phyloP scores from a whole-genome alignment of 1,140 invertebrate species.

The Microplitis demolitor region DNA sequence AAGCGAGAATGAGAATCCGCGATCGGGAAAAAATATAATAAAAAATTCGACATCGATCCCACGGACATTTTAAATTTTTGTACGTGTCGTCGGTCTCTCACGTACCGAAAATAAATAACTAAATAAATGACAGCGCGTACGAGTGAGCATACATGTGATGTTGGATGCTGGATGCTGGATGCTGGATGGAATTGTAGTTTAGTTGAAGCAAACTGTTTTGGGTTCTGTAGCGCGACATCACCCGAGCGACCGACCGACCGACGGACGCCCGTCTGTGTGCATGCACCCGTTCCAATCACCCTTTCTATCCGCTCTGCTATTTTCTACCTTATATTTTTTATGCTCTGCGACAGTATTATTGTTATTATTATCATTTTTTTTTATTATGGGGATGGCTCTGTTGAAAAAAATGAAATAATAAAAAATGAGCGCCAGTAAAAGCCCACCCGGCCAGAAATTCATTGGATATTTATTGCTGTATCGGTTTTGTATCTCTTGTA shows the following conservation, averaged over 20 bases:
- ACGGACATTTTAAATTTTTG: constrained; percentile 4
- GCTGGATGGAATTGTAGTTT: too few relatives aligned
- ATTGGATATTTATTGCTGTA: constrained; percentile 61
- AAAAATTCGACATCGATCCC: constrained; percentile 12
- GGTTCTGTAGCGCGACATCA: constrained; percentile 47
- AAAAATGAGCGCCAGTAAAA: constrained; percentile 43
- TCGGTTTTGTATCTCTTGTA: constrained; percentile 45
- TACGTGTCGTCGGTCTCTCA: constrained; percentile 27
- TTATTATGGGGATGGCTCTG: constrained; percentile 31
- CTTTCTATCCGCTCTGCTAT: background rate
- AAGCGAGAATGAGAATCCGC: constrained; percentile 6
- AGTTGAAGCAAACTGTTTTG: constrained; percentile 54
- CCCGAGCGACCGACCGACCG: background rate
- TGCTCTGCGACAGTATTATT: constrained; percentile 23
- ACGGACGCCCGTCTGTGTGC: background rate
- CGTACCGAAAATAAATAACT: constrained; percentile 59
- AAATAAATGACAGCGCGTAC: constrained; percentile 55
- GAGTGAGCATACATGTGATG: too few relatives aligned
- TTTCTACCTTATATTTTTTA: constrained; percentile 8
- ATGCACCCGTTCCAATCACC: constrained; percentile 3
- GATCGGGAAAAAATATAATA: constrained; percentile 21
- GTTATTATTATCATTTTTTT: constrained; percentile 24
- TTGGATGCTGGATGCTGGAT: too few relatives aligned
- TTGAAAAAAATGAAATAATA: too few relatives aligned
- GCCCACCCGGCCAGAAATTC: constrained; percentile 56